Base-by-base conservation (phyloP, 2,888 invertebrate species). In the Urechis unicinctus region DNA sequence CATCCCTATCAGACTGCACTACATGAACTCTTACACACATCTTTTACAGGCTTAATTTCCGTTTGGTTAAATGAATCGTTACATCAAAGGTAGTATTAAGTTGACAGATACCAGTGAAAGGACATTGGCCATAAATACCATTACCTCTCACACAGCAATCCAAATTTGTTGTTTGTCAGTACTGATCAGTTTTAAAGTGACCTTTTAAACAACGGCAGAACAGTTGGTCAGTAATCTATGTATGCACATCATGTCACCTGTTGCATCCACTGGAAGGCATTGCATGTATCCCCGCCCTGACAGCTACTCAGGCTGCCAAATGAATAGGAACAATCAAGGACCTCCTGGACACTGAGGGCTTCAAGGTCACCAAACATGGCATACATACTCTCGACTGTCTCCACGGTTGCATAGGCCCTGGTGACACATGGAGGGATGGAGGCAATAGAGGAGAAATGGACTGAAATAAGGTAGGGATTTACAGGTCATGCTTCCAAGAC, bases 271-370 rank as follows among this genome's bases (percentile, higher is more conserved):
- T 83, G 78, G 0, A 90, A 79, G 0, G 90, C 82, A n/a, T 82
- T 79, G 67, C 89, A 90, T 65, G 87, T 86, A 75, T 90, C 88
- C 30, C 91, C 91, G 25, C 91, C 91, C 0, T 82, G 77, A 76
- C 91, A 91, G 0, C 89, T 91, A 77, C 87, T 88, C 36, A 52
- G 42, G 31, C 84, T 84, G 31, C 85, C 82, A 4, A 22, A 60
- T 9, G 47, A 42, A 30, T 81, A 80, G 0, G 89, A 86, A 79
- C 91, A 91, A 78, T 91, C 91, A 65, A 91, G 86, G 67, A 86
- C 83, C 82, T 91, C 78, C 81, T 90, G 89, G 1, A 88, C 85
- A 70, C 89, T 89, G 6, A 89, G 82, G 9, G 52, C 30, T 1
- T 25, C 29, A 28, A 56, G 51, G 2, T 41, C 17, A 5, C 43